Base-by-base conservation (phyloP, 2,888 invertebrate species). In the Falcaria lacertinaria region DNA sequence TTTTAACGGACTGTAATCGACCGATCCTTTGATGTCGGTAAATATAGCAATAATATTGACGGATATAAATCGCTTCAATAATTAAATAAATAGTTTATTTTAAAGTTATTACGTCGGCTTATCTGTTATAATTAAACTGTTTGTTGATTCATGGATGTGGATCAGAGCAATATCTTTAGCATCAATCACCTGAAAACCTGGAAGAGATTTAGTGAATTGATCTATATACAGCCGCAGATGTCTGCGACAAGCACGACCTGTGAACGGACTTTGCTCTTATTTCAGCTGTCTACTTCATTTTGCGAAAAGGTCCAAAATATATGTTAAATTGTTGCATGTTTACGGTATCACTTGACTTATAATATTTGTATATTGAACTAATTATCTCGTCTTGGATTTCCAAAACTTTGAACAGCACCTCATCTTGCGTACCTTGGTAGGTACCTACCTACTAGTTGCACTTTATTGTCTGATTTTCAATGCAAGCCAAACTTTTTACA, bases 11-110 rank as follows among this genome's bases (percentile, higher is more conserved):
- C 43, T 39, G 37, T 43, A 54, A 51, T 45, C 47, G 55, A 44
- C 33, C 46, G 52, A 33, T 57, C 61, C 73, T 83, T 85, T 85
- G 82, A 84, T 79, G 71, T 69, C 47, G 22, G 14, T 22, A 25
- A 62, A 48, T 60, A 57, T 56, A 58, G 60, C 52, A 70, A 78
- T 72, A 80, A 80, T 83, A 83, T 83, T 80, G 76, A 75, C 62
- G 52, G 57, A 67, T 66, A 67, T 69, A 60, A 69, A 65, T 55
- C 52, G 51, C 54, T 52, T 53, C 55, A 72, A 77, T 69, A 28
- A 28, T 28, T 11, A 74, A 75, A 81, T 69, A 74, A 63, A 64
- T 59, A 55, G 52, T 55, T 57, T 51, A 56, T 41, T 54, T 50
- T 46, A 50, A 53, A 60, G 44, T 59, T 58, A 68, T 65, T 60